Base-by-base conservation (phyloP, 2,113 vertebrate species). In the Pelobates fuscus region DNA sequence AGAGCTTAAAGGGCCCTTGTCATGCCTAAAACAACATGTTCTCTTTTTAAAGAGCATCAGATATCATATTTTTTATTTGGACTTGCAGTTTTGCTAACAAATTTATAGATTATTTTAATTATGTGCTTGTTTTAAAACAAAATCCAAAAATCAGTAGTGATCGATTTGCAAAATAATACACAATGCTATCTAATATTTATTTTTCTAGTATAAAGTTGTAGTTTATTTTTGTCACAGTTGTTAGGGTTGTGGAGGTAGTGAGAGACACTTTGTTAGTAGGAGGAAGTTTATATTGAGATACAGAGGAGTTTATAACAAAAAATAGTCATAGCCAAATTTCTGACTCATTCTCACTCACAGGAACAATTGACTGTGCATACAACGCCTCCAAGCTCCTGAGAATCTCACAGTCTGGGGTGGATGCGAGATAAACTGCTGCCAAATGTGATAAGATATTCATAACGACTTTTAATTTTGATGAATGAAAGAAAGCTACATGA, bases 391-490 rank as follows among this genome's bases (percentile, higher is more conserved):
- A 17, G 4, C 44, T 49, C 15, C 44, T 49, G 44, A 49, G 44
- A 49, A 49, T 49, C 44, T 49, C 44, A 49, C 44, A 49, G 44
- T 49, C 44, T 49, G 44, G 44, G 12, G 4, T 49, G 15, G 44
- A 2, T 49, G 44, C 15, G 44, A 49, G 44, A 49, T 49, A 70
- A 70, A 72, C 69, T 81, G 77, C 55, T 81, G 84, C 83, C 84
- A 85, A 83, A 80, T 80, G 82, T 86, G 82, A 85, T 78, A 78
- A 82, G 55, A 81, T 77, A 78, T 83, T 83, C 83, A 83, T 70
- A 82, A 85, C 83, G 10, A 49, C 1, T 17, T 17, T 49, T 49
- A 49, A 14, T 49, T 49, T 4, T 49, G 12, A 49, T 49, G 44
- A 49, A 17, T 49, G 44, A 14, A 49, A 17, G 15, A 49, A 49